Evolutionary conservation across 2,888 invertebrate species (phyloP).

Genomic region (Steromphala cineraria): DNA sequence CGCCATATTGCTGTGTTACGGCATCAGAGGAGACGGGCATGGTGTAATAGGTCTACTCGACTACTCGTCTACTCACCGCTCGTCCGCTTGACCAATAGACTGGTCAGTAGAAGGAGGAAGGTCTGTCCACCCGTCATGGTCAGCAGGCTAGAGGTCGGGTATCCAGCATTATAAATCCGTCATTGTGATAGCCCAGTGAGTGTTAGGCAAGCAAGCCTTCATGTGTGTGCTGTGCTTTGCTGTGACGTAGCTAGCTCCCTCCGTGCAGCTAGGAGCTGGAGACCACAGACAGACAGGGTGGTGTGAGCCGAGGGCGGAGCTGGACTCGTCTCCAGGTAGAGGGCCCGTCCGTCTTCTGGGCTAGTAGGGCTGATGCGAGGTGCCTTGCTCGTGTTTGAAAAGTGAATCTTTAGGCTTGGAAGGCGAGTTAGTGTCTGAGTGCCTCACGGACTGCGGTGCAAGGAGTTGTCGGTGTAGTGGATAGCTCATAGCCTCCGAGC

Average conservation of each 20-base stretch:
- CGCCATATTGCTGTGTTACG: constrained; percentile 26
- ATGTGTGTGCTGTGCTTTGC: background rate
- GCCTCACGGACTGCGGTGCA: no score
- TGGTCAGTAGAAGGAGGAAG: background rate
- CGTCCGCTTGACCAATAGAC: background rate
- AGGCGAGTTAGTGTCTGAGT: no score
- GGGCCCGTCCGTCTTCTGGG: background rate
- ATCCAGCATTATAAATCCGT: background rate
- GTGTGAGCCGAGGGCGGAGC: background rate
- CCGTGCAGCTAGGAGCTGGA: background rate
- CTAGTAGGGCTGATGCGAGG: no score
- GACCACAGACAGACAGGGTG: background rate
- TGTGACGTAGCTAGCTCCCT: background rate
- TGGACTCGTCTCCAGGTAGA: background rate
- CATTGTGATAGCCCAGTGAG: background rate
- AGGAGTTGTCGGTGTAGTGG: no score
- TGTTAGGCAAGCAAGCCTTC: background rate
- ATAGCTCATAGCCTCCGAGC: no score
- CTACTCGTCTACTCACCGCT: background rate
- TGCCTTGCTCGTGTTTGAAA: no score
- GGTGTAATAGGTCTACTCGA: no score
- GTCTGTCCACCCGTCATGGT: background rate
- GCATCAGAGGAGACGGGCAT: constrained; percentile 4
- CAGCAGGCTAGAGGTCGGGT: background rate
- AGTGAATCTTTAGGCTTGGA: no score